These are phyloP conservation scores for Agrilus mali DNA, from an alignment of 2,888 invertebrate genomes.

Conservation along the genomic window DNA sequence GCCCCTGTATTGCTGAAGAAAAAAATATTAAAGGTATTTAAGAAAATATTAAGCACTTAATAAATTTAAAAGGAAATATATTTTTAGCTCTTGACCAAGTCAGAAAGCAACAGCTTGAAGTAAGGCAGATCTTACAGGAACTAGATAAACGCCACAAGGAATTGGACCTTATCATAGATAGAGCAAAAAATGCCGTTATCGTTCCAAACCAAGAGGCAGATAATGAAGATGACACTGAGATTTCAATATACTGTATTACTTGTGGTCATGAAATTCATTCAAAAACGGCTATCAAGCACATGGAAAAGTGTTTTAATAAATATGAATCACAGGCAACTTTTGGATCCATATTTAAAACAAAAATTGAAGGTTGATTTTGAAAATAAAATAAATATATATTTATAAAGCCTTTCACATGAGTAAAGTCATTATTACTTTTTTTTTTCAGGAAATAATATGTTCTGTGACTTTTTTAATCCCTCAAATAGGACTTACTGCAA, in stretches of 20 bases:
- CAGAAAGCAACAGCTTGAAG: slow-evolving; percentile 65
- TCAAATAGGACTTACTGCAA: slow-evolving; percentile 89
- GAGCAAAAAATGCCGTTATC: slow-evolving; percentile 59
- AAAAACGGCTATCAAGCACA: slow-evolving; percentile 83
- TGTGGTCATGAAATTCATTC: slow-evolving; percentile 94
- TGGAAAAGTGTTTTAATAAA: slow-evolving; percentile 97
- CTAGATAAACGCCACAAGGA: slow-evolving; percentile 65
- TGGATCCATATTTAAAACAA: slow-evolving; percentile 86
- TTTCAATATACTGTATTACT: slow-evolving; percentile 89
- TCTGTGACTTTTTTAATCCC: slow-evolving; percentile 92
- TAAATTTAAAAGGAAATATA: not conserved
- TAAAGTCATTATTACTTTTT: not conserved
- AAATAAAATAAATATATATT: not conserved
- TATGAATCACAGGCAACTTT: slow-evolving; percentile 96
- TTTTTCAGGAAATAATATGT: slow-evolving; percentile 68
- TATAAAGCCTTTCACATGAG: not conserved
- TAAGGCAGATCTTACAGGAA: slow-evolving; percentile 65
- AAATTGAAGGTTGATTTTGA: slow-evolving; percentile 59
- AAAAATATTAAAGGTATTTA: slow-evolving; percentile 38
- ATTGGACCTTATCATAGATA: slow-evolving; percentile 66
- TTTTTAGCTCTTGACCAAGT: slow-evolving; percentile 37
- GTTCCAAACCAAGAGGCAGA: slow-evolving; percentile 52
- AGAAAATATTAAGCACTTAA: too few relatives aligned
- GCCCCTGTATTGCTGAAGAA: slow-evolving; percentile 77
- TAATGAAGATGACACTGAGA: slow-evolving; percentile 49